Base-by-base conservation (phyloP, 2,797 vertebrate genomes). In the Crenuchus spilurus region DNA sequence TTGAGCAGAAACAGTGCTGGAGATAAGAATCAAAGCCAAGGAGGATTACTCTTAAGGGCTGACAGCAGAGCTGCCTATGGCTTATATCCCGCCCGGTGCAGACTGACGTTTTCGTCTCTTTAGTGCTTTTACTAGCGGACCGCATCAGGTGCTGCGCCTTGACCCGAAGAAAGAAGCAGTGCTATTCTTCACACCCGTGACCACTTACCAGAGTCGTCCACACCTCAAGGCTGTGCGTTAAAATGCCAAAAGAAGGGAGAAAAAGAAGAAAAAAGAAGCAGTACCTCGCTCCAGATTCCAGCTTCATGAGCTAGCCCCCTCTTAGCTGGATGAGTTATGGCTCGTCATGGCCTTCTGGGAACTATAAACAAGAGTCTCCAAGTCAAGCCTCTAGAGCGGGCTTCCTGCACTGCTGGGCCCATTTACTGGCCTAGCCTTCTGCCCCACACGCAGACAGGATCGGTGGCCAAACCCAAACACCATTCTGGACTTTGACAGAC, bases 381-480 rank as follows among this genome's bases (percentile, higher is more conserved):
- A 84, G 85, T 83, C 79, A 55, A 81, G 74, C 83, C 30, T 80
- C 76, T 6, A 62, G 77, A 84, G 81, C 55, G 81, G 82, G 85
- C 81, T 79, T 80, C 80, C 75, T 84, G 82, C 79, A 79, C 85
- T 83, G 80, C 84, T 82, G 83, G 84, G 88, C 86, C 86, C 84
- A 84, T 88, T 75, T 88, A 87, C 84, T 65, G 67, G 69, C 67
- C 80, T 83, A 79, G 86, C 83, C 76, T 68, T 65, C 68, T 65
- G 46, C 57, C 74, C 74, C 62, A 82, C 79, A 83, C 76, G 69
- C 35, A 70, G 41, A 75, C 41, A 28, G 51, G 18, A 68, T 83
- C 81, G 76, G 77, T 31, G 51, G 78, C 81, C 75, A 84, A 90
- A 89, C 88, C 88, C 88, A 91, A 92, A 93, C 88, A 90, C 87